Conservation (phyloP, 2,888 invertebrate species). For the Lithodes maja region DNA sequence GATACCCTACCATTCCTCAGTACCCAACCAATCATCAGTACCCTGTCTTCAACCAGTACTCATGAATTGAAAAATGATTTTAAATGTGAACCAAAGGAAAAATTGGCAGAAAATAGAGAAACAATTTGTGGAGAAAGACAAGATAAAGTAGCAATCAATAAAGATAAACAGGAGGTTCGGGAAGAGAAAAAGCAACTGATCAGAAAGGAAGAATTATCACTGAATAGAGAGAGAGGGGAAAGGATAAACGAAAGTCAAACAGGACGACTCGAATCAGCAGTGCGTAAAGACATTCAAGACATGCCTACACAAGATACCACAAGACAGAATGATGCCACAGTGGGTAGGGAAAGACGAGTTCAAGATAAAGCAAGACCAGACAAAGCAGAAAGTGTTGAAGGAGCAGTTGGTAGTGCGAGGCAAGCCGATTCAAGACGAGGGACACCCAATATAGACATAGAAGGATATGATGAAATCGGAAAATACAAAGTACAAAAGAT, state of each 20-base stretch:
- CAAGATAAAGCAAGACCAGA: background rate
- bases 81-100: background rate
- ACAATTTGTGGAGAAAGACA: background rate
- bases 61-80: background rate
- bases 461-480: background rate
- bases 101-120: background rate
- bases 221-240: background rate
- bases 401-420: background rate
- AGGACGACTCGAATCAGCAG: background rate
- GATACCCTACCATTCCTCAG: background rate
- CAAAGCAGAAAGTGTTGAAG: background rate
- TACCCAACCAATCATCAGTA: background rate
- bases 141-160: background rate
- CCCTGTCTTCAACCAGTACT: background rate
- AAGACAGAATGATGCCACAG: background rate
- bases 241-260: background rate
- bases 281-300: background rate
- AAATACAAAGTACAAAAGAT: background rate
- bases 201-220: background rate
- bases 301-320: background rate
- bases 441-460: background rate
- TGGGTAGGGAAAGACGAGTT: background rate
- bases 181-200: background rate
- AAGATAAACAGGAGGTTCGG: background rate
- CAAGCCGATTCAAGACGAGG: background rate